These are phyloP conservation scores for Acanthochromis polyacanthus DNA, from an alignment of 2,113 vertebrate species.

Conservation along the genomic window DNA sequence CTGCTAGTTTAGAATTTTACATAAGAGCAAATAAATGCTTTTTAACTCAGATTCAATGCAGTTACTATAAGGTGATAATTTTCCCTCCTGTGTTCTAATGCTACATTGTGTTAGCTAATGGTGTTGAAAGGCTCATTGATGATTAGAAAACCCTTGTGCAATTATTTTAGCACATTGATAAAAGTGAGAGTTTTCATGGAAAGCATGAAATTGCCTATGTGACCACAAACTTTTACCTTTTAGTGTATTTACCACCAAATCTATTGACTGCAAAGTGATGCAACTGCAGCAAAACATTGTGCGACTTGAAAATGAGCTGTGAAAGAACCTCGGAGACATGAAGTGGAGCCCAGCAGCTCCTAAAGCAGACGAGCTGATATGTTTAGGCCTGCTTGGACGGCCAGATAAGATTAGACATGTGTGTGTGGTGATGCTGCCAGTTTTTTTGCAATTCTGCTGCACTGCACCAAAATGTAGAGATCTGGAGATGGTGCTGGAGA, in stretches of 20 bases:
- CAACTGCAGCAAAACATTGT: constrained; percentile 1
- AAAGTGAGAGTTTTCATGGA: no score
- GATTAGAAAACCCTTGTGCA: no score
- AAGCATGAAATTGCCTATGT: no score
- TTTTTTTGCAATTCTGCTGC: constrained; percentile 1
- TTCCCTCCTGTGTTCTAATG: no score
- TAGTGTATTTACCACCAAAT: neutral
- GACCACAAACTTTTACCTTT: no score
- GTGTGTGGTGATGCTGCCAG: neutral
- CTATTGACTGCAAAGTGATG: neutral
- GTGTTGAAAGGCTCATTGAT: no score
- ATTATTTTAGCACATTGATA: no score
- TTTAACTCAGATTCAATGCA: neutral
- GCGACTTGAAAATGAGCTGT: neutral
- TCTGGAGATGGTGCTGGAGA: neutral
- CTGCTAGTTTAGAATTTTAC: no score
- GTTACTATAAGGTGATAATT: neutral
- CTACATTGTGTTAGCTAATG: no score
- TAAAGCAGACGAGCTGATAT: constrained; percentile 29
- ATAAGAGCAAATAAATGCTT: no score
- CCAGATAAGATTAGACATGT: constrained; percentile 11
- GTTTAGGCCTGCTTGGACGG: neutral
- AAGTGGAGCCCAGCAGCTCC: constrained; percentile 23
- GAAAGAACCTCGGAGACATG: constrained; percentile 16
- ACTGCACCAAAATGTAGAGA: constrained; percentile 6